Conservation (phyloP, 2,113 vertebrate species). For the Hyperopisus bebe region DNA sequence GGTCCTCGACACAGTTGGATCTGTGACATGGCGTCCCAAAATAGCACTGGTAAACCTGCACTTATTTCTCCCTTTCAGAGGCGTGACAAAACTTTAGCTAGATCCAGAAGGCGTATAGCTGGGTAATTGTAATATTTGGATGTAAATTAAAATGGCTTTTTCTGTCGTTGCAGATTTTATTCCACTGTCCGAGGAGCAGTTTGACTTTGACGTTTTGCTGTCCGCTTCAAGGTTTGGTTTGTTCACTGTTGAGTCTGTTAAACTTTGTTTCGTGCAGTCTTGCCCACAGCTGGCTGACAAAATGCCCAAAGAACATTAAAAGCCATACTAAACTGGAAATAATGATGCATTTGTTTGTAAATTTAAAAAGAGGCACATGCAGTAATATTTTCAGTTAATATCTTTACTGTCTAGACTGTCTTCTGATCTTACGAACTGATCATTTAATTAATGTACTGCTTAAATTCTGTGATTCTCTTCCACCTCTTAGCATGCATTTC, state of each 20-base stretch:
- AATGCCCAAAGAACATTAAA: neutral
- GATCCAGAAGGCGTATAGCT: neutral
- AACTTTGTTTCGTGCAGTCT: neutral
- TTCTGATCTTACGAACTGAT: neutral
- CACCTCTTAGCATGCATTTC: neutral
- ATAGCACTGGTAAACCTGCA: neutral
- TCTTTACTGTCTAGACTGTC: neutral
- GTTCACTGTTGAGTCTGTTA: neutral
- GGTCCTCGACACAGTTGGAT: neutral
- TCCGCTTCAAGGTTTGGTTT: slow-evolving; percentile 58
- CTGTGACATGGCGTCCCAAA: neutral
- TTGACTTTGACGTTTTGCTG: slow-evolving; percentile 65
- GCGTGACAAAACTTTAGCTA: neutral
- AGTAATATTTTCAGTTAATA: neutral
- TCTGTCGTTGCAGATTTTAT: slow-evolving; percentile 38
- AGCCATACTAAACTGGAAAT: neutral
- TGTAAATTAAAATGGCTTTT: neutral
- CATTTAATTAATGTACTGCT: neutral
- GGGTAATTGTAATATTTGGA: neutral
- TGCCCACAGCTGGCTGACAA: neutral
- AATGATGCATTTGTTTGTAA: neutral
- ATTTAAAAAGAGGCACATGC: neutral
- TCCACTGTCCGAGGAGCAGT: slow-evolving; percentile 59
- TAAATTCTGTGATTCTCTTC: neutral
- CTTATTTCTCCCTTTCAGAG: neutral